Conservation (phyloP, 2,888 invertebrate genomes). For the Nomada flava region DNA sequence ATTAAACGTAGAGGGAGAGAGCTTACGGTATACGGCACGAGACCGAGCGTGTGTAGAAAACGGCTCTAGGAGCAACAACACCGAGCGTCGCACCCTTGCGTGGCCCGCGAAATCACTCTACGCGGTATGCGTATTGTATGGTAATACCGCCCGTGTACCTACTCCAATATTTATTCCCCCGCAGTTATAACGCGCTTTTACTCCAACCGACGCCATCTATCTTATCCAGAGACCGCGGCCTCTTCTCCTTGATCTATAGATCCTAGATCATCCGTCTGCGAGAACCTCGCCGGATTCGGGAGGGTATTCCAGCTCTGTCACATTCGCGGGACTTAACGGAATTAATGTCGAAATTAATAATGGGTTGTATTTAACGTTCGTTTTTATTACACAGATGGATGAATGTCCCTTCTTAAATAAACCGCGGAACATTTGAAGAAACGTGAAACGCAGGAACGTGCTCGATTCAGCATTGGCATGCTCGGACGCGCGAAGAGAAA, state of each 20-base stretch:
- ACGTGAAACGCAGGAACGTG: not conserved
- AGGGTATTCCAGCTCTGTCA: conserved; percentile 5
- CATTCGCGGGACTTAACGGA: not conserved
- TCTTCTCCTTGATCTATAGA: conserved; percentile 67
- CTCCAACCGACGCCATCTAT: conserved; percentile 69
- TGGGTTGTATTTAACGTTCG: no score
- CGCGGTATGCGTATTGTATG: conserved; percentile 77
- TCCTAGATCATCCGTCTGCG: conserved; percentile 36
- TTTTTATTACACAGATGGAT: no score
- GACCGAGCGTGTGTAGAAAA: conserved; percentile 53
- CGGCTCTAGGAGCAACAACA: conserved; percentile 69
- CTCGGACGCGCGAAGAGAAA: conserved; percentile 20
- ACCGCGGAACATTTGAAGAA: no score
- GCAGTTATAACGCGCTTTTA: conserved; percentile 75
- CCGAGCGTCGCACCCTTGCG: conserved; percentile 72
- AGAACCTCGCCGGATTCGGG: conserved; percentile 25
- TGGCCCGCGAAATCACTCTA: conserved; percentile 72
- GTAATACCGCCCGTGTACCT: conserved; percentile 74
- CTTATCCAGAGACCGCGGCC: conserved; percentile 54
- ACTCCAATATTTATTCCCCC: conserved; percentile 75
- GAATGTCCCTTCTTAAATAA: not conserved
- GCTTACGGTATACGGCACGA: conserved; percentile 29
- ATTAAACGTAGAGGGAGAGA: conserved; percentile 63
- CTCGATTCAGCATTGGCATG: not conserved
- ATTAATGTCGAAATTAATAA: not conserved